Percentiles rank a stretch among this genome's conserved stretches.
Evolutionary conservation across 1,140 invertebrate genomes (phyloP).

Genomic region (Patella vulgata): DNA sequence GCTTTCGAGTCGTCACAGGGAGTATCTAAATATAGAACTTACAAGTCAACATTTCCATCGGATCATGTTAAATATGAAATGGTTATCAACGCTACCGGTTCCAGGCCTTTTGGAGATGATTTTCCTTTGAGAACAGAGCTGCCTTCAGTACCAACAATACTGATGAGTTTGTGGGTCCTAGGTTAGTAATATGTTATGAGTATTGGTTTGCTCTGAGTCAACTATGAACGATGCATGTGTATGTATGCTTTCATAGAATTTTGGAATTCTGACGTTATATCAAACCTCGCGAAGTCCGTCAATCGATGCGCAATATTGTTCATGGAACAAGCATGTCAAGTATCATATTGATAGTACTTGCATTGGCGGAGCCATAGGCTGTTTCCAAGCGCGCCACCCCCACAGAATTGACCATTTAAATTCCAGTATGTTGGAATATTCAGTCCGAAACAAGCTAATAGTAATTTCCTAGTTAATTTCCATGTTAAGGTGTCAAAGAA

Average conservation of each 20-base stretch:
- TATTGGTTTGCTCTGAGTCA: neutral
- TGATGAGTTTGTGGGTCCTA: conserved; percentile 55
- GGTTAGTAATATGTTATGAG: conserved; percentile 40
- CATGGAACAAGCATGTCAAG: no score
- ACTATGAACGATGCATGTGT: neutral
- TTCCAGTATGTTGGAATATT: no score
- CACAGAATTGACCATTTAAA: no score
- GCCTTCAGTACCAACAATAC: conserved; percentile 43
- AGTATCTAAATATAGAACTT: conserved; percentile 29
- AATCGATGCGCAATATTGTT: no score
- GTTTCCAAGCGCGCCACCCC: no score
- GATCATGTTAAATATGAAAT: neutral
- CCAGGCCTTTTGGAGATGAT: conserved; percentile 34
- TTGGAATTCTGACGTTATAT: no score
- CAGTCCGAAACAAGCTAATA: no score
- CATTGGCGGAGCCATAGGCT: no score
- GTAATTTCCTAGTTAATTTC: no score
- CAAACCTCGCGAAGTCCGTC: no score
- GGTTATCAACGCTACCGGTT: conserved; percentile 11
- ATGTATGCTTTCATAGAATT: conserved; percentile 8
- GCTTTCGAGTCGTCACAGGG: conserved; percentile 45
- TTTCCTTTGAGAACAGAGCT: conserved; percentile 45
- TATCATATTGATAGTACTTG: no score
- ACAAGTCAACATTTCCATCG: conserved; percentile 5
- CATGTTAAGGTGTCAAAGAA: no score